Evolutionary conservation across 2,888 invertebrate genomes (phyloP).

Genomic region (Ectobius pallidus): DNA sequence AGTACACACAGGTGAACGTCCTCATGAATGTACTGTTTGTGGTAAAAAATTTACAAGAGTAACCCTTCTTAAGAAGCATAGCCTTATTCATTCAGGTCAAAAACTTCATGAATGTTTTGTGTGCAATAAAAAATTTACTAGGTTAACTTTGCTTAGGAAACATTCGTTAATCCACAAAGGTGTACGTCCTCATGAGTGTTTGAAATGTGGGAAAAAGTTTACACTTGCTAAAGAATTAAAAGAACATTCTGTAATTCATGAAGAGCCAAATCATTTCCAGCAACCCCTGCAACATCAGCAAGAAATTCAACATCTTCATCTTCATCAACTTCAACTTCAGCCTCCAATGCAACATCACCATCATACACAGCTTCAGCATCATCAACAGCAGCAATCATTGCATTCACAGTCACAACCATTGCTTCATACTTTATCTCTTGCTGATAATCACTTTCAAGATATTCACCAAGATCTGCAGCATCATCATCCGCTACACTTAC

Average conservation of each 20-base stretch:
- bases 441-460: too few relatives aligned
- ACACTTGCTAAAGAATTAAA: conserved; percentile 4
- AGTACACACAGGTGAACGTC: conserved; percentile 7
- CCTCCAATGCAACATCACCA: neutral
- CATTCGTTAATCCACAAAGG: conserved; percentile 3
- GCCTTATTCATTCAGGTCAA: neutral
- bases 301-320: neutral
- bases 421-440: neutral
- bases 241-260: neutral
- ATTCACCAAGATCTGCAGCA: neutral
- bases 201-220: neutral
- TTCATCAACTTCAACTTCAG: neutral
- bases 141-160: conserved; percentile 1
- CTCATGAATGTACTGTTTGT: conserved; percentile 8
- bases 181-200: neutral
- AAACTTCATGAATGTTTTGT: conserved; percentile 1
- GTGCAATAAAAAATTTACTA: neutral
- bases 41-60: neutral
- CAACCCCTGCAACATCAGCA: neutral
- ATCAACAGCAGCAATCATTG: neutral
- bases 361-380: neutral
- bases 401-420: neutral
- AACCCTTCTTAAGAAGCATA: conserved; percentile 5
- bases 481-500: neutral
- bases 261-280: neutral